Conservation (phyloP, 2,113 vertebrate species). For the Puffinus mauretanicus region DNA sequence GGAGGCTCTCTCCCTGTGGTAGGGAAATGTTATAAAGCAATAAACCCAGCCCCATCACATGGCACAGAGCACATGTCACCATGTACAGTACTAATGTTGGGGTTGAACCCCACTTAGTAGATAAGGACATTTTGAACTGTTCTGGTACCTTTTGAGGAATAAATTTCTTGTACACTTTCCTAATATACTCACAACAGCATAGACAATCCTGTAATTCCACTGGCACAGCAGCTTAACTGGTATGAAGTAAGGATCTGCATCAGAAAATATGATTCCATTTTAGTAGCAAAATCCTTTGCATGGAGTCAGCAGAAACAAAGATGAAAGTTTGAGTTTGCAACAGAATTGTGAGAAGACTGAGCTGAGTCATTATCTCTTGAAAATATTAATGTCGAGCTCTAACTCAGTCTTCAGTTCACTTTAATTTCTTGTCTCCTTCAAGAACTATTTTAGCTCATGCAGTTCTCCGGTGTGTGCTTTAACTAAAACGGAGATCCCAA, state of each 20-base stretch:
- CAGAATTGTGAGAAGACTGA: not conserved
- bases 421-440: not conserved
- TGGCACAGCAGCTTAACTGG: not conserved
- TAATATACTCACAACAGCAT: not conserved
- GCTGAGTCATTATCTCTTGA: constrained; percentile 1
- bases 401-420: not conserved
- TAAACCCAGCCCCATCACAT: not conserved
- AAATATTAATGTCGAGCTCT: constrained; percentile 5
- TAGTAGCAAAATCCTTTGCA: not conserved
- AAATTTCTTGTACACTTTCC: not conserved
- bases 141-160: not conserved
- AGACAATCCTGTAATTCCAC: not conserved
- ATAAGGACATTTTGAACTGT: not conserved
- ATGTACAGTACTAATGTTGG: not conserved
- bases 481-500: not conserved
- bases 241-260: not conserved
- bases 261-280: not conserved
- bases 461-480: not conserved
- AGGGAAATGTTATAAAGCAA: not conserved
- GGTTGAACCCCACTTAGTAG: not conserved
- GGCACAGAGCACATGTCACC: not conserved
- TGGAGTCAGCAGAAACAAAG: constrained; percentile 27
- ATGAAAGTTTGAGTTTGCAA: not conserved
- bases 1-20: not conserved
- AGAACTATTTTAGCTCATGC: not conserved